These are phyloP conservation scores for Globodera ellingtonae DNA, from an alignment of 1,140 invertebrate genomes.

Conservation along the genomic window DNA sequence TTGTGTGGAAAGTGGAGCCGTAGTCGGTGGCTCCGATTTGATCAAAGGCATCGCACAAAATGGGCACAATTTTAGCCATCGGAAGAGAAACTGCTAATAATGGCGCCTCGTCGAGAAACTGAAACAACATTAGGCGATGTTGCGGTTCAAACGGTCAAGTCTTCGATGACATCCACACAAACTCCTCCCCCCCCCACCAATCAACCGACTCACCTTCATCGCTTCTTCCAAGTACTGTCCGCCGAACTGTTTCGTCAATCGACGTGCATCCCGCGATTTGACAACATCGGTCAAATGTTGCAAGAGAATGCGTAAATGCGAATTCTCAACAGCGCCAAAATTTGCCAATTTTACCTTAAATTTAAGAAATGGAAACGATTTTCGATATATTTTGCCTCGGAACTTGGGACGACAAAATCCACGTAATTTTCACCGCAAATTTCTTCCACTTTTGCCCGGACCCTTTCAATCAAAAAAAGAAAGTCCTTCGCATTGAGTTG, in stretches of 20 bases:
- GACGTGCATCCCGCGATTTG: slow-evolving; percentile 30
- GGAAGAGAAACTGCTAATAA: slow-evolving; percentile 27
- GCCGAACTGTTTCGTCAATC: slow-evolving; percentile 38
- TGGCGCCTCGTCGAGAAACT: slow-evolving; percentile 25
- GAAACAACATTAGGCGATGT: slow-evolving; percentile 18
- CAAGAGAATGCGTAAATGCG: slow-evolving; percentile 41
- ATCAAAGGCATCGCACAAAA: slow-evolving; percentile 47
- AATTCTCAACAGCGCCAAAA: slow-evolving; percentile 15
- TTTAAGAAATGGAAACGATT: background rate
- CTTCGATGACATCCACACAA: background rate
- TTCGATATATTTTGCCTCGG: slow-evolving; percentile 29
- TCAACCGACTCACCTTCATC: slow-evolving; percentile 3
- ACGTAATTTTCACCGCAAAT: slow-evolving; percentile 38
- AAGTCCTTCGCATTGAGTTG: slow-evolving; percentile 32
- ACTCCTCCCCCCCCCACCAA: background rate
- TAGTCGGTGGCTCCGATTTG: slow-evolving; percentile 29
- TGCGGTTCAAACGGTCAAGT: slow-evolving; percentile 3
- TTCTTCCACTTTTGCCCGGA: slow-evolving; percentile 33
- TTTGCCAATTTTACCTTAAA: slow-evolving; percentile 19
- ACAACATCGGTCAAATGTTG: slow-evolving; percentile 20
- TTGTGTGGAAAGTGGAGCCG: slow-evolving; percentile 50
- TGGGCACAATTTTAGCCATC: slow-evolving; percentile 53
- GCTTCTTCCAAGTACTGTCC: slow-evolving; percentile 35
- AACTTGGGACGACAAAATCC: slow-evolving; percentile 50
- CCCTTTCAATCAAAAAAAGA: slow-evolving; percentile 34